These are phyloP conservation scores for Seriola rivoliana DNA, from an alignment of 2,113 vertebrate genomes.

Conservation along the genomic window DNA sequence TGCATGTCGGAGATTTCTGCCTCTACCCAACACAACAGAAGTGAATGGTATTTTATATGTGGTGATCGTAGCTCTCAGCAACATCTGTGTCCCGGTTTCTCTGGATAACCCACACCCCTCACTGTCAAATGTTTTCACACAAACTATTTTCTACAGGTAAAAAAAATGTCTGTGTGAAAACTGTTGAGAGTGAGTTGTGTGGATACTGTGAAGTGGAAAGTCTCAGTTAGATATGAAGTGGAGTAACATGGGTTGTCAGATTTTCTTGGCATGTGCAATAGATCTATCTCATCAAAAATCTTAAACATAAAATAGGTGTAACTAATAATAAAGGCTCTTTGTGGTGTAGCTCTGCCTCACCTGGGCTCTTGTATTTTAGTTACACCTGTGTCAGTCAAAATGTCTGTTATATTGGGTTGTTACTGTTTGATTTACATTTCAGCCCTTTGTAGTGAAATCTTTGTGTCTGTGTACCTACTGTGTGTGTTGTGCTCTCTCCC, in stretches of 20 bases:
- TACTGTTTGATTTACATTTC: constrained; percentile 46
- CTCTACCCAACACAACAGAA: not conserved
- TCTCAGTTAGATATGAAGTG: not conserved
- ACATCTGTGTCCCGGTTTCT: not conserved
- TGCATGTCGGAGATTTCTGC: not conserved
- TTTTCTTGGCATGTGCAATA: not conserved
- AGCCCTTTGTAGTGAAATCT: constrained; percentile 66
- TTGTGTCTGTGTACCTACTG: constrained; percentile 66
- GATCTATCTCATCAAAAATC: constrained; percentile 11
- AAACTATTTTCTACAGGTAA: not conserved
- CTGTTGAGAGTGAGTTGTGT: not conserved
- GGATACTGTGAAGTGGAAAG: not conserved
- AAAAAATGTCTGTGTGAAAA: not conserved
- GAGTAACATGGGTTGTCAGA: constrained; percentile 32
- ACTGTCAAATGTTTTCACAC: not conserved
- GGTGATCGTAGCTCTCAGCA: not conserved
- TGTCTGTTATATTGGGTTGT: not conserved
- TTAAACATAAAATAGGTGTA: not conserved
- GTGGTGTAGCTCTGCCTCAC: not conserved
- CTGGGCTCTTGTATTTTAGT: not conserved
- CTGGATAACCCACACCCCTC: not conserved
- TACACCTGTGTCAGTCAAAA: constrained; percentile 23
- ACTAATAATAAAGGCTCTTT: not conserved
- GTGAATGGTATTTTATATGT: not conserved
- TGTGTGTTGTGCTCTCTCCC: constrained; percentile 75